phyloP scores from a whole-genome alignment of 2,113 vertebrate genomes.

The Cheirogaleus medius region DNA sequence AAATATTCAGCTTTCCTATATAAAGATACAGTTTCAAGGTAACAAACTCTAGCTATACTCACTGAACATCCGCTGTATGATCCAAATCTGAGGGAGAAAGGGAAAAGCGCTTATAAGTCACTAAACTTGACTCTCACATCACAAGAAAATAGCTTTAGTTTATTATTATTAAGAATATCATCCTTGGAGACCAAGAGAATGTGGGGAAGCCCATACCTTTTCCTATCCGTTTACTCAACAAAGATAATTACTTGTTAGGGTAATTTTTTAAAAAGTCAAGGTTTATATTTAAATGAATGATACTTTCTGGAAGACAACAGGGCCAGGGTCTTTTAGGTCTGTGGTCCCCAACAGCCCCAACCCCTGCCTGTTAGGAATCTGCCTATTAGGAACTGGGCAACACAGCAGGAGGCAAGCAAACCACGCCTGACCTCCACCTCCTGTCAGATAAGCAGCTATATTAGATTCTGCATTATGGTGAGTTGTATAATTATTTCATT shows the following conservation, averaged over 20 bases:
- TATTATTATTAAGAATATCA: not conserved
- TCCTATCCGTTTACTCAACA: not conserved
- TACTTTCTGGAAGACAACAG: not conserved
- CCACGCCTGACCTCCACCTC: no score
- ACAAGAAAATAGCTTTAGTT: constrained; percentile 7
- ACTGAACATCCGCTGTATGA: constrained; percentile 99
- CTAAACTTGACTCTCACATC: constrained; percentile 4
- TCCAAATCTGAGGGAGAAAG: constrained; percentile 91
- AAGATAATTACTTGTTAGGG: not conserved
- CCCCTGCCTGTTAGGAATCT: no score
- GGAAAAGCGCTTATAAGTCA: constrained; percentile 45
- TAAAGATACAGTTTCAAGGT: constrained; percentile 38
- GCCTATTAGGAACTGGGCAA: no score
- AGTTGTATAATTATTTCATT: no score
- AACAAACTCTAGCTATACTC: constrained; percentile 83
- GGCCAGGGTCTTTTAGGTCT: not conserved
- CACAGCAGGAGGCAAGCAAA: no score
- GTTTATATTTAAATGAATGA: not conserved
- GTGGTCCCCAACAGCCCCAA: no score
- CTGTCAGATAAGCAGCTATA: no score
- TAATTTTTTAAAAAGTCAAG: not conserved
- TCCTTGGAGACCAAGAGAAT: constrained; percentile 11
- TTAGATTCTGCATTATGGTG: no score
- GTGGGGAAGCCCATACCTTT: not conserved
- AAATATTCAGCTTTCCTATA: constrained; percentile 23